Evolutionary conservation across 2,888 invertebrate genomes (phyloP).

Genomic region (Steinernema carpocapsae): DNA sequence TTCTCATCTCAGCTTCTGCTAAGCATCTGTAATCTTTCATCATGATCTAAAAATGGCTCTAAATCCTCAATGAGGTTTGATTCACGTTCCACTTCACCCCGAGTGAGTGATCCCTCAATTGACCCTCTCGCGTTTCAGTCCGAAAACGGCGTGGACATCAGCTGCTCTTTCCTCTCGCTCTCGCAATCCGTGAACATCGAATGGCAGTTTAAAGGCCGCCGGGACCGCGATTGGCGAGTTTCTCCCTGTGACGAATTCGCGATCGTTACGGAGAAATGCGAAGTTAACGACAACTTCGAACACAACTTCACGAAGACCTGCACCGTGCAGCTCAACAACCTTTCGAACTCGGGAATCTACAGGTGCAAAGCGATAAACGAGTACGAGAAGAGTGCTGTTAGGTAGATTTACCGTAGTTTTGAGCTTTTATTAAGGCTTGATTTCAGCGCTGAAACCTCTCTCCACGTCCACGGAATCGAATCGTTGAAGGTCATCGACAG

Average conservation of each 20-base stretch:
- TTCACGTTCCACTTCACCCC: too few species aligned
- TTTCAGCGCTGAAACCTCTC: not conserved
- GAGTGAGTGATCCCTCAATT: too few species aligned
- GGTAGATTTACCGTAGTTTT: not conserved
- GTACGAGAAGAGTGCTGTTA: conserved; percentile 20
- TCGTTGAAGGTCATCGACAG: not conserved
- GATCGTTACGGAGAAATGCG: conserved; percentile 3
- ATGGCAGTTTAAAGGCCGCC: conserved; percentile 15
- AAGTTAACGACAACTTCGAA: conserved; percentile 24
- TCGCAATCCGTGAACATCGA: conserved; percentile 13
- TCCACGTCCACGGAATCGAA: conserved; percentile 19
- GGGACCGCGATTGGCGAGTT: not conserved
- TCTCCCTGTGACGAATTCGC: conserved; percentile 1
- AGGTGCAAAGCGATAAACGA: conserved; percentile 15
- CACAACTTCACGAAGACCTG: conserved; percentile 26
- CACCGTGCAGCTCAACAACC: conserved; percentile 12
- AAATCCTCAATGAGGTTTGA: too few species aligned
- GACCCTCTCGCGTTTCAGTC: too few species aligned
- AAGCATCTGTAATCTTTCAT: too few species aligned
- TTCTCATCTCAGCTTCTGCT: too few species aligned
- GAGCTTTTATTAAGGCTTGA: not conserved
- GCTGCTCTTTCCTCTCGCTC: conserved; percentile 10
- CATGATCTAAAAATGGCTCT: too few species aligned
- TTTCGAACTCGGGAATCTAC: conserved; percentile 5
- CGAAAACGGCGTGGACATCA: conserved; percentile 6